A percentile compares a stretch with the other conserved stretches of the same genome.
phyloP scores from a whole-genome alignment of 2,797 vertebrate species.

The Chloroceryle amazona region DNA sequence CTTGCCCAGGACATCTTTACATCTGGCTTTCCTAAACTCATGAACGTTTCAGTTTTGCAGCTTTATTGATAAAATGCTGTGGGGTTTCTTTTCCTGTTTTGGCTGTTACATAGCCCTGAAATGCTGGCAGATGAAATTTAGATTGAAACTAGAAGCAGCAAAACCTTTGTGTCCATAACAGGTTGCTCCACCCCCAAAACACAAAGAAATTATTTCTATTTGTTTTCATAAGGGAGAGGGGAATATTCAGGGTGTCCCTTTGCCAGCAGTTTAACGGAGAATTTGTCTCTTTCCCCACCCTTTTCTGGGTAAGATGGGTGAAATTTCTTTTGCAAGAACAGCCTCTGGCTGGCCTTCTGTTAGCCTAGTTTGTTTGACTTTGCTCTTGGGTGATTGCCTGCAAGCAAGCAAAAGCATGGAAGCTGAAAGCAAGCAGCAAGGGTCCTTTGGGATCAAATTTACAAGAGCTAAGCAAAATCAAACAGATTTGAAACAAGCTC shows the following conservation, averaged over 20 bases:
- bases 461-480: constrained; percentile 41
- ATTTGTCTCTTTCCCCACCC: constrained; percentile 62
- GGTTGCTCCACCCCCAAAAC: neutral
- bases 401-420: constrained; percentile 50
- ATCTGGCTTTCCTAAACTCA: neutral
- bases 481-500: constrained; percentile 30
- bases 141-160: constrained; percentile 10
- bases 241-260: constrained; percentile 11
- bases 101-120: neutral
- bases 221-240: constrained; percentile 45
- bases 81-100: neutral
- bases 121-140: neutral
- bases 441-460: constrained; percentile 25
- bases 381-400: constrained; percentile 66
- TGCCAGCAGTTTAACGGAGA: constrained; percentile 38
- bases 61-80: neutral
- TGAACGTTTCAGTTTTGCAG: neutral
- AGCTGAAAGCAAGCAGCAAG: constrained; percentile 52
- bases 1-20: neutral
- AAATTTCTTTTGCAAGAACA: constrained; percentile 69
- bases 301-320: constrained; percentile 70
- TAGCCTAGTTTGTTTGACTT: constrained; percentile 67
- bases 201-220: constrained; percentile 15
- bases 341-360: constrained; percentile 68
- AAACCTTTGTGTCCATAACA: constrained; percentile 7